phyloP scores from a whole-genome alignment of 2,888 invertebrate species.

The Drosophila paracracens region DNA sequence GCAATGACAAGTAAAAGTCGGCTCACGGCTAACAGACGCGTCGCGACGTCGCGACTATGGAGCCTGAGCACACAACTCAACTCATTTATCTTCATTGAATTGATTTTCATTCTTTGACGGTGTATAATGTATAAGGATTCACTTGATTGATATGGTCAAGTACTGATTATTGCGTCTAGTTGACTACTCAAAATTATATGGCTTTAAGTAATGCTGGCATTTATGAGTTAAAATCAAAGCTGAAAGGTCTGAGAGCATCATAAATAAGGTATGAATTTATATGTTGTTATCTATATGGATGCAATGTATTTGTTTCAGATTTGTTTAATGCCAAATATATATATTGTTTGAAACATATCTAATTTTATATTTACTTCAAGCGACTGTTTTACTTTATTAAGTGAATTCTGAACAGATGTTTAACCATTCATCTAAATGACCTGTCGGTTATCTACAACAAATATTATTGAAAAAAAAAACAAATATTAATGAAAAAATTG shows the following conservation, averaged over 20 bases:
- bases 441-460: neutral
- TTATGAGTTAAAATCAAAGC: neutral
- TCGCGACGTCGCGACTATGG: neutral
- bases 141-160: constrained; percentile 36
- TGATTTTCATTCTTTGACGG: constrained; percentile 34
- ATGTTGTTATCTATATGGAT: neutral
- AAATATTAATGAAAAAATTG: neutral
- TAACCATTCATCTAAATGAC: neutral
- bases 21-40: neutral
- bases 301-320: neutral
- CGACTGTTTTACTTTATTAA: neutral
- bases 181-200: neutral
- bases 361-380: neutral
- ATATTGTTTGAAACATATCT: neutral
- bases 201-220: neutral
- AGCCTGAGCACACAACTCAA: constrained; percentile 26
- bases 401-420: neutral
- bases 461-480: no score
- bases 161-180: constrained; percentile 5
- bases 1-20: constrained; percentile 57
- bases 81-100: constrained; percentile 67
- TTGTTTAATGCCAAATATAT: neutral
- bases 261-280: neutral
- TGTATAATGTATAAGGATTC: constrained; percentile 12
- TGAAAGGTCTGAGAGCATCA: neutral